phyloP scores from a whole-genome alignment of 2,797 vertebrate species.

The Channallabes apus region DNA sequence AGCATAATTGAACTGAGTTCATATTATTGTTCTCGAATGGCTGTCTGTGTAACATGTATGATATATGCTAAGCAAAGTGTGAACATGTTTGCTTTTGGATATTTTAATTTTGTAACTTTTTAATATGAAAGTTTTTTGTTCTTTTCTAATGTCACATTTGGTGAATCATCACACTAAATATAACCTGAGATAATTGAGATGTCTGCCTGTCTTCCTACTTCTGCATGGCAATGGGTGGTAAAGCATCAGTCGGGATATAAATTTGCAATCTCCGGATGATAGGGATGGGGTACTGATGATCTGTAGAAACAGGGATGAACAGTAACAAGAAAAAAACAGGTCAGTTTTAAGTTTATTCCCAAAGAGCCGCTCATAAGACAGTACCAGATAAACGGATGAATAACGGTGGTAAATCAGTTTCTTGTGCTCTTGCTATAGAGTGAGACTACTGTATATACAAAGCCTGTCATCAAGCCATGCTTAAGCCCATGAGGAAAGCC shows the following conservation, averaged over 20 bases:
- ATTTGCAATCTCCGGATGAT: background rate
- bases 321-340: background rate
- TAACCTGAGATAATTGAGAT: background rate
- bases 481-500: background rate
- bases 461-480: background rate
- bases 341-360: background rate
- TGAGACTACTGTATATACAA: background rate
- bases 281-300: background rate
- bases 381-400: background rate
- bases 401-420: background rate
- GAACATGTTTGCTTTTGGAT: background rate
- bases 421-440: background rate
- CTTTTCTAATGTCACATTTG: background rate
- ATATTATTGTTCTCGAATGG: background rate
- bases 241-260: background rate
- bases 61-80: background rate
- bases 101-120: background rate
- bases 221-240: background rate
- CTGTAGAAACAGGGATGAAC: background rate
- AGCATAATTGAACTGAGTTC: background rate
- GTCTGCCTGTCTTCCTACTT: background rate
- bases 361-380: background rate
- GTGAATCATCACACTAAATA: constrained; percentile 4
- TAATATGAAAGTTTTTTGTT: background rate
- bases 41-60: background rate